Base-by-base conservation (phyloP, 2,797 vertebrate species). In the Strix occidentalis region DNA sequence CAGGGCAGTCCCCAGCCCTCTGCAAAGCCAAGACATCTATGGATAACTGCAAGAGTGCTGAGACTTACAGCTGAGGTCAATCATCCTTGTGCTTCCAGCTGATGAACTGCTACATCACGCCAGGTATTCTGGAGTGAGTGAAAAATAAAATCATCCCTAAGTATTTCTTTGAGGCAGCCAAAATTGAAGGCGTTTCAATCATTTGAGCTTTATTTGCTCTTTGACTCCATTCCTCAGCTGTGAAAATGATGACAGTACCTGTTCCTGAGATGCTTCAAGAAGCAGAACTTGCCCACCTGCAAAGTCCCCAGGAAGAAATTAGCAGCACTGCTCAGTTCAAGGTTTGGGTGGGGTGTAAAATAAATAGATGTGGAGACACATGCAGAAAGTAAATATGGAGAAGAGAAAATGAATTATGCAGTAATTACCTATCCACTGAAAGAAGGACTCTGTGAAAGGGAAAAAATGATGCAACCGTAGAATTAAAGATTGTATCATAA, bases 401-500 rank as follows among this genome's bases (percentile, higher is more conserved):
- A 90, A 85, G 46, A 87, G 31, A 93, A 95, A 90, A 95, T 68
- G 9, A 96, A 89, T 92, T 85, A 74, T 68, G 37, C 84, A 58
- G 90, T 81, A 89, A 96, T 80, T 80, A 95, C 70, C 46, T 54
- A 70, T 57, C 77, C 45, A 79, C 37, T 78, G 75, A 84, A 95
- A 95, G 63, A 83, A 26, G n/a, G 78, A 58, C 46, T 61, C 76
- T 53, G 61, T 81, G 66, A 89, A 92, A 92, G 71, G 60, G 60
- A 80, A 92, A 94, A 96, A 95, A 91, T 70, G 39, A 90, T 69
- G 82, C 72, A 95, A 95, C 81, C 88, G 80, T 35, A 78, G 79
- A 91, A 91, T 93, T 91, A 96, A 95, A 96, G 91, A 96, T 89
- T 89, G 81, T 89, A 93, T 94, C 92, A 95, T 80, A 87, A 89